A percentile compares a stretch with the other conserved stretches of the same genome.
Conservation (phyloP, 2,888 invertebrate species). For the Meiosimyza decipiens region DNA sequence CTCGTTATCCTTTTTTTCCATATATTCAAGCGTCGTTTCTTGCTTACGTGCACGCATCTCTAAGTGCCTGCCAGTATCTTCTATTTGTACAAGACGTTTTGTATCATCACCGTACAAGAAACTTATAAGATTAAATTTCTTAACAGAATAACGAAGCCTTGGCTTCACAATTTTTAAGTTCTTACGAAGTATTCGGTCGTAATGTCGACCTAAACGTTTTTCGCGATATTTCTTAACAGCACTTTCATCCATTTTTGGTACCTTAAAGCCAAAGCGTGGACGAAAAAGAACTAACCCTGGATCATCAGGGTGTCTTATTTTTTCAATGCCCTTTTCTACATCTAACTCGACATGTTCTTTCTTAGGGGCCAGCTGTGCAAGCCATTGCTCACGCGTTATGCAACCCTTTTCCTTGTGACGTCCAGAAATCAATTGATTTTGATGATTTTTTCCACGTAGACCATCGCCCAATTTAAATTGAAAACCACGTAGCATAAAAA, state of each 20-base stretch:
- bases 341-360: constrained; percentile 55
- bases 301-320: constrained; percentile 54
- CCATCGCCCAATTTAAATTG: constrained; percentile 59
- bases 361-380: constrained; percentile 57
- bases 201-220: constrained; percentile 57
- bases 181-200: constrained; percentile 55
- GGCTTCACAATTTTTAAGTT: constrained; percentile 59
- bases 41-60: constrained; percentile 43
- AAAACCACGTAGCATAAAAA: constrained; percentile 61
- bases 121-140: constrained; percentile 63
- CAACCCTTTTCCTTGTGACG: constrained; percentile 57
- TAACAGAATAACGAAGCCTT: constrained; percentile 54
- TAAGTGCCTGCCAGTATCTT: constrained; percentile 39
- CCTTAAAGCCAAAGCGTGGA: constrained; percentile 45
- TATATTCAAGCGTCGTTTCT: constrained; percentile 54
- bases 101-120: constrained; percentile 52
- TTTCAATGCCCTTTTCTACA: constrained; percentile 54
- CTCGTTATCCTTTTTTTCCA: constrained; percentile 48
- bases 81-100: constrained; percentile 1
- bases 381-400: constrained; percentile 61
- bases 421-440: constrained; percentile 48
- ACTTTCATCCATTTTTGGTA: constrained; percentile 37
- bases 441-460: constrained; percentile 58
- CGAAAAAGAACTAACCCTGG: constrained; percentile 57
- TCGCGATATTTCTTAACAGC: constrained; percentile 50